Percentiles rank a stretch among this genome's conserved stretches.
These are phyloP conservation scores for Pentalonia nigronervosa DNA, from an alignment of 1,140 invertebrate species.

Conservation along the genomic window DNA sequence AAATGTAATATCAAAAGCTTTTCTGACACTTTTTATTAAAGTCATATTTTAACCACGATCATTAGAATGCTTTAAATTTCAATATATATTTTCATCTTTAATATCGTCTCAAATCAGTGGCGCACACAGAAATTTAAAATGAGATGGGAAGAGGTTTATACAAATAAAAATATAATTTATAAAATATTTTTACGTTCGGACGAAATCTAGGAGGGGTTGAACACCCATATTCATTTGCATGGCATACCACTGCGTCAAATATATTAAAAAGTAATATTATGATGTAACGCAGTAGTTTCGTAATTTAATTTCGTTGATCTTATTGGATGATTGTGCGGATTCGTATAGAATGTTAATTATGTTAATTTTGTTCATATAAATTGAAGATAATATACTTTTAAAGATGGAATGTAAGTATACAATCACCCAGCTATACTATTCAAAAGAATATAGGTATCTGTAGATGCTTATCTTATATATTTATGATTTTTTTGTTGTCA, in stretches of 20 bases:
- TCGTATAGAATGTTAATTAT: not conserved
- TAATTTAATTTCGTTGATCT: not conserved
- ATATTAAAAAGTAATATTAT: not conserved
- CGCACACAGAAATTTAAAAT: not conserved
- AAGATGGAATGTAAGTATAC: not conserved
- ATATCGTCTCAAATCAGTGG: not conserved
- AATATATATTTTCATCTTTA: not conserved
- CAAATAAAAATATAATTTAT: not conserved
- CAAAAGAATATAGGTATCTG: not conserved
- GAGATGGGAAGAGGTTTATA: no score
- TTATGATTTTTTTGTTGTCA: not conserved
- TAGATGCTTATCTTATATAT: not conserved
- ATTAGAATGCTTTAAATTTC: not conserved
- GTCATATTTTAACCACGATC: not conserved
- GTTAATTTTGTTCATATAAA: not conserved
- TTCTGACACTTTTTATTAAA: not conserved
- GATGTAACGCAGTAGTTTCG: slow-evolving; percentile 15
- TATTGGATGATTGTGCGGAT: not conserved
- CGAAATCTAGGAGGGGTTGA: not conserved
- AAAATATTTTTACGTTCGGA: not conserved
- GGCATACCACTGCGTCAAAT: not conserved
- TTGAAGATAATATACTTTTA: not conserved
- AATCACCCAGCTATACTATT: not conserved
- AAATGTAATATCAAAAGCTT: not conserved
- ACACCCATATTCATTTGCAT: not conserved